Evolutionary conservation across 2,888 invertebrate species (phyloP).

Genomic region (Epinotia bilunana): DNA sequence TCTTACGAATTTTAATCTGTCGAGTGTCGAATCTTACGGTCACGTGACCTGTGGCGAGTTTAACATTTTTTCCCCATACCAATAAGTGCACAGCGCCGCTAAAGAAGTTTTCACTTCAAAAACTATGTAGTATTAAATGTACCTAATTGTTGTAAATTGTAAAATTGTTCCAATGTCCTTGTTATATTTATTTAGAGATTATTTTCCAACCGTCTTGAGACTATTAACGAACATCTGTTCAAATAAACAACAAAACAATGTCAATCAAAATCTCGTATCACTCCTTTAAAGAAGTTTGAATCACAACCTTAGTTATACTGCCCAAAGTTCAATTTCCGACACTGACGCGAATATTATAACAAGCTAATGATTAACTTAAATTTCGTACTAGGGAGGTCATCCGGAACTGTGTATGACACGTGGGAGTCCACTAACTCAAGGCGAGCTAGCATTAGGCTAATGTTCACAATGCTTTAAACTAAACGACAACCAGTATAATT

Average conservation of each 20-base stretch:
- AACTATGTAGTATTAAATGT: no score
- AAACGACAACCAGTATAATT: neutral
- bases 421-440: constrained; percentile 18
- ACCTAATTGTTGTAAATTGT: no score
- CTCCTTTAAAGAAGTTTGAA: neutral
- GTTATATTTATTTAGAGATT: neutral
- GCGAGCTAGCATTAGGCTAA: constrained; percentile 7
- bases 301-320: neutral
- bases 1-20: no score
- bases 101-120: no score
- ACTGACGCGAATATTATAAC: neutral
- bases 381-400: constrained; percentile 27
- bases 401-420: constrained; percentile 29
- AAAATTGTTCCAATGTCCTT: no score
- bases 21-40: no score
- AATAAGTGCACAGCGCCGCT: no score
- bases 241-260: neutral
- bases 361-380: constrained; percentile 31
- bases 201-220: neutral
- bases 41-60: no score
- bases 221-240: neutral
- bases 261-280: neutral
- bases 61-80: no score
- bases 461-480: neutral
- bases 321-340: neutral